Percentiles rank a stretch among this genome's conserved stretches.
Conservation (phyloP, 2,113 vertebrate genomes). For the Formicarius rufipectus region DNA sequence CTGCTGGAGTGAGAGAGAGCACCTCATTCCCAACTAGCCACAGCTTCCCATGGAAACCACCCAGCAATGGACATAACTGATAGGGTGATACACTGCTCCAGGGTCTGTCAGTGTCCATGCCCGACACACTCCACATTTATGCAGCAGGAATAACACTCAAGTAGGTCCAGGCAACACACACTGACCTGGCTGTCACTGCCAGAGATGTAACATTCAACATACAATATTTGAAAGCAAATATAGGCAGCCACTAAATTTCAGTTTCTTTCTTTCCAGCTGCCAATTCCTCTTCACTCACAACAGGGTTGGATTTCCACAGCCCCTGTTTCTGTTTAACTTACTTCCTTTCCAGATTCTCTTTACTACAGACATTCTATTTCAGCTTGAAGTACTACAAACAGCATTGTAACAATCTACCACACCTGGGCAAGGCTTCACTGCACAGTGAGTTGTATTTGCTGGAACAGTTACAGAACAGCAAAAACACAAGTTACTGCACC, state of each 20-base stretch:
- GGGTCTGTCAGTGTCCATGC: accelerated
- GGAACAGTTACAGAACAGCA: background rate
- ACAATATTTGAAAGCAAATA: background rate
- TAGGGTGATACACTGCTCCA: background rate
- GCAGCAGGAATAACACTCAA: background rate
- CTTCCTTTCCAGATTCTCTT: background rate
- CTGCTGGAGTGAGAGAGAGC: conserved; percentile 70
- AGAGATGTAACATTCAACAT: background rate
- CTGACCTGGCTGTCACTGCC: background rate
- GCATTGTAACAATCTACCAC: background rate
- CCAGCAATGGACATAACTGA: background rate
- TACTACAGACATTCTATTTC: background rate
- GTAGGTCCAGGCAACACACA: background rate
- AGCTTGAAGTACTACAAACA: background rate
- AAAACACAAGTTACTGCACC: background rate
- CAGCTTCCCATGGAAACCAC: background rate
- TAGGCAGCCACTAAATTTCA: background rate
- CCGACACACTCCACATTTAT: background rate
- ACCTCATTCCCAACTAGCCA: background rate
- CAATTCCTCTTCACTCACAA: background rate
- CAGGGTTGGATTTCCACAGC: background rate
- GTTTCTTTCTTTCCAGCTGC: background rate
- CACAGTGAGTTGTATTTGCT: background rate
- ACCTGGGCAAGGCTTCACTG: background rate
- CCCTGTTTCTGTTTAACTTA: background rate